phyloP scores from a whole-genome alignment of 2,113 vertebrate genomes.

The Ellobius talpinus region DNA sequence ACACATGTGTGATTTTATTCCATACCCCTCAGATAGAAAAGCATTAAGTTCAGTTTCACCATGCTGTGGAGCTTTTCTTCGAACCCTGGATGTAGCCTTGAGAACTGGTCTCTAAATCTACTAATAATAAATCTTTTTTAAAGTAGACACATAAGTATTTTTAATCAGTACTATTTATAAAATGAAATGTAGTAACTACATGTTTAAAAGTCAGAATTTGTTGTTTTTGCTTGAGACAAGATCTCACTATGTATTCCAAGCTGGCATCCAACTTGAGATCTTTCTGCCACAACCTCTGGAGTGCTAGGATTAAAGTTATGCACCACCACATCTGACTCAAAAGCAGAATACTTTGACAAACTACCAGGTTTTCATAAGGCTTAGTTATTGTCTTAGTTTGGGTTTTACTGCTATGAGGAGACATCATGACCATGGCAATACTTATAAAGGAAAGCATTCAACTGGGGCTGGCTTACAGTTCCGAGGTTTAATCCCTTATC shows the following conservation, averaged over 20 bases:
- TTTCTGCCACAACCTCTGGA: neutral
- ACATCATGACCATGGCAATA: neutral
- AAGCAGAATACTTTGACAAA: neutral
- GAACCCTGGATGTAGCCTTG: too few relatives aligned
- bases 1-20: too few relatives aligned
- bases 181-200: neutral
- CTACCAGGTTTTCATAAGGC: neutral
- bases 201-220: neutral
- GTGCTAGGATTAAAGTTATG: neutral
- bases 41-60: too few relatives aligned
- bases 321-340: neutral
- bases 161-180: neutral
- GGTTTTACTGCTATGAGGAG: neutral
- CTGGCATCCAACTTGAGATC: neutral
- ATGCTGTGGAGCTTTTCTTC: too few relatives aligned
- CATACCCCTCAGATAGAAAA: too few relatives aligned
- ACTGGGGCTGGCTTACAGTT: neutral
- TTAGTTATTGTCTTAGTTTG: neutral
- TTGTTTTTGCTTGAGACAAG: neutral
- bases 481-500: neutral
- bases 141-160: neutral
- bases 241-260: neutral
- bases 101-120: too few relatives aligned
- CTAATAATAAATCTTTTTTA: neutral
- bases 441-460: neutral